Evolutionary conservation across 1,140 invertebrate species (phyloP), one percentile per base, ranked within the genome.

Genomic region (Macrobrachium rosenbergii): DNA sequence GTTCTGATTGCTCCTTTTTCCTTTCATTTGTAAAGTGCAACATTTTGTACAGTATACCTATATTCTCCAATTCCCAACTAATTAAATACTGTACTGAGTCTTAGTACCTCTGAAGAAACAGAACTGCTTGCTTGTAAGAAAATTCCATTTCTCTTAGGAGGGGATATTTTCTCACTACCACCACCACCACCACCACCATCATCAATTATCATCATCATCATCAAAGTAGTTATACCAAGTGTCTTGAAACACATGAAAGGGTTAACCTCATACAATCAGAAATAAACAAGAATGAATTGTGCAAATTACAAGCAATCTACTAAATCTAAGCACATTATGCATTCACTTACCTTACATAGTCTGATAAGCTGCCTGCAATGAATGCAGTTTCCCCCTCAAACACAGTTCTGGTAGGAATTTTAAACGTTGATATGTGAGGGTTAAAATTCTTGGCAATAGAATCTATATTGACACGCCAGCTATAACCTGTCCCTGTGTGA

Each of bases 341-440:
- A 62, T 37, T 2, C 19, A 75, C 67, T 76, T 93, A 96, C 95
- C 93, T 94, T 89, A 98, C 94, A 91, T 96, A 97, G 91, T 95
- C 93, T 17, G 97, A 98, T 7, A 94, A 92, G 23, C 92, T 93
- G 81, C 98, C 97, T 82, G 94, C 96, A 88, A 99, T 94, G 91
- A 98, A 98, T 0, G 97, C 91, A 11, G 95, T 95, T 17, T 95
- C 95, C 43, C 95, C 95, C 67, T 94, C 94, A 92, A 96, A 97
- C 12, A 91, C 90, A 1, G 93, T 93, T 80, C 96, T 77, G 14
- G 87, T 59, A 43, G 91, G 88, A 7, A 84, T 14, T 11, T 91
- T 91, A 90, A 92, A 93, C 62, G 85, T 88, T 23, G 91, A 94
- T 78, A 96, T 92, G 19, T 93, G 91, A 19, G 94, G 90, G 86